Evolutionary conservation across 2,888 invertebrate species (phyloP), one percentile per base, ranked within the genome.

Genomic region (Nesidiocoris tenuis): DNA sequence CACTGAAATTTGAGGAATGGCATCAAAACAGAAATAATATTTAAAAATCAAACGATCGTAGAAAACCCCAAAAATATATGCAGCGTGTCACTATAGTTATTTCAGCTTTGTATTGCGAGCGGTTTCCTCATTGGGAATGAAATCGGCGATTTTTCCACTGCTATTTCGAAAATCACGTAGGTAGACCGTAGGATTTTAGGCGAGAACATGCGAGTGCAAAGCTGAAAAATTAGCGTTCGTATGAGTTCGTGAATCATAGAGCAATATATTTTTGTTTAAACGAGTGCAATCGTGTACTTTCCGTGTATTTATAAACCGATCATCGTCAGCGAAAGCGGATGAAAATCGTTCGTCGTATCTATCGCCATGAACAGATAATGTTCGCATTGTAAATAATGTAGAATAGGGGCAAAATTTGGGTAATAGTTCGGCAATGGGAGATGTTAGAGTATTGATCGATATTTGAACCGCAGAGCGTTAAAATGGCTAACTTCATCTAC

Each of bases 241-340:
- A 65, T 65, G 65, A 65, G 55, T 67, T 67, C n/a, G 55, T 55
- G 55, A 67, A 67, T 39, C 39, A 39, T 67, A 67, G 67, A 67
- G 67, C 67, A 67, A 67, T 67, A 67, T 67, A 67, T 67, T 67
- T 67, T 67, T 67, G 67, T 55, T 67, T 67, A 67, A 56, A 67
- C 67, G 56, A 67, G 67, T 67, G 56, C 67, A 67, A 67, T 67
- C 67, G 24, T 70, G 70, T 70, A 70, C 70, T 70, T n/a, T 22
- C 24, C 59, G 21, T 70, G 70, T 70, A 70, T 70, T 70, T 70
- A 54, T 70, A 70, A 18, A 39, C 39, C 12, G 39, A 39, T 39
- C 5, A 39, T 39, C 39, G 39, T n/a, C n/a, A n/a, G n/a, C 39
- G 39, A 39, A 12, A 7, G 39, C 12, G 39, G 12, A 39, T 7